These are phyloP conservation scores for Lochmaea crataegi DNA, from an alignment of 2,888 invertebrate genomes.

Conservation along the genomic window DNA sequence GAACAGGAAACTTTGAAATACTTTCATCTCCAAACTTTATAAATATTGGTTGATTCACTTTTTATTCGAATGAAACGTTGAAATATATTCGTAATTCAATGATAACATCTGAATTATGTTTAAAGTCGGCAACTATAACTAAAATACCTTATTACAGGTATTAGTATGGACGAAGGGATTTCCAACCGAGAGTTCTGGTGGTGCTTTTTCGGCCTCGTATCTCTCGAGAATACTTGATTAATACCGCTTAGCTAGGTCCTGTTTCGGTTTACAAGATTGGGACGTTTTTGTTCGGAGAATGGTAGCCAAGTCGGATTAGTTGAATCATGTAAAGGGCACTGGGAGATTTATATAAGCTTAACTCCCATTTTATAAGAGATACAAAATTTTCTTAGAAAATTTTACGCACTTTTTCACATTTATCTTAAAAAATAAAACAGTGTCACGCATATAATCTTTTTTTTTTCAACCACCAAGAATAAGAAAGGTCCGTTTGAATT, in stretches of 20 bases:
- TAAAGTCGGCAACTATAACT: slow-evolving; percentile 48
- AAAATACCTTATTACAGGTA: slow-evolving; percentile 48
- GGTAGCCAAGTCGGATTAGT: slow-evolving; percentile 3
- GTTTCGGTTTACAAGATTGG: slow-evolving; percentile 58
- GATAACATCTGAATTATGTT: slow-evolving; percentile 45
- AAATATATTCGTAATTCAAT: slow-evolving; percentile 28
- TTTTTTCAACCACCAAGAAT: too few species aligned
- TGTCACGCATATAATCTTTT: too few species aligned
- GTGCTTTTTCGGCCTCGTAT: slow-evolving; percentile 40
- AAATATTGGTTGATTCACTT: too few species aligned
- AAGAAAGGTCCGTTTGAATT: too few species aligned
- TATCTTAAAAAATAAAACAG: too few species aligned
- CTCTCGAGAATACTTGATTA: slow-evolving; percentile 58
- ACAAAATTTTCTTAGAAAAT: neutral
- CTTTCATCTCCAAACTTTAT: too few species aligned
- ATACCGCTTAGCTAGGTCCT: slow-evolving; percentile 56
- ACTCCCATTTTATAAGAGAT: neutral
- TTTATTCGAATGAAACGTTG: too few species aligned
- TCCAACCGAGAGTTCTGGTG: slow-evolving; percentile 39
- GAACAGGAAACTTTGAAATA: too few species aligned
- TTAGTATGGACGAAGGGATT: slow-evolving; percentile 48
- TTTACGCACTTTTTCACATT: too few species aligned
- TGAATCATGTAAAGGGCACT: neutral
- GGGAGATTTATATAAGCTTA: neutral
- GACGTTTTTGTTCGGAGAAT: slow-evolving; percentile 56